Percentiles rank a stretch among this genome's conserved stretches.
Evolutionary conservation across 2,113 vertebrate species (phyloP).

Genomic region (Syrmaticus mikado): DNA sequence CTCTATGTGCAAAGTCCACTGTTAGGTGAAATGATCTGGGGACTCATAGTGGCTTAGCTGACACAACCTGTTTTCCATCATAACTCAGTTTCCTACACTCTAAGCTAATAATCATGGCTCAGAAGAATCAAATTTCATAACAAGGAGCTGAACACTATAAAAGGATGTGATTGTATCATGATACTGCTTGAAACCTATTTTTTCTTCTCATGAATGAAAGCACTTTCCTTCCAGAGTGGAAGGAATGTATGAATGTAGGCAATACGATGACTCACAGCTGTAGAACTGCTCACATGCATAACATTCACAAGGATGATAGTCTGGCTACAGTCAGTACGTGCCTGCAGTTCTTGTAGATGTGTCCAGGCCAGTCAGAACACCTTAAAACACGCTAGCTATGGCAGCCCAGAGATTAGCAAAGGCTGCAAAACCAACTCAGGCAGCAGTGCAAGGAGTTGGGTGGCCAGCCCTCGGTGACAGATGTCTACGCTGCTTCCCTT

Average conservation of each 20-base stretch:
- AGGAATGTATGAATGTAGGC: slow-evolving; percentile 47
- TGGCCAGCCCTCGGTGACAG: neutral
- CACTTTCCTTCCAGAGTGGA: neutral
- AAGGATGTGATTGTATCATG: slow-evolving; percentile 10
- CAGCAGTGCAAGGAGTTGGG: neutral
- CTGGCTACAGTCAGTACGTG: neutral
- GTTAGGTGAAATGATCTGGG: neutral
- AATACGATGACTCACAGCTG: slow-evolving; percentile 61
- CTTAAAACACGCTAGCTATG: rapidly evolving
- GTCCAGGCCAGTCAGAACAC: neutral
- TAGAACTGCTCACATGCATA: slow-evolving; percentile 19
- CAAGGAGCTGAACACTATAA: neutral
- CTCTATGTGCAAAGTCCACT: neutral
- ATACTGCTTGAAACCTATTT: slow-evolving; percentile 27
- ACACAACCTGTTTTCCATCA: neutral
- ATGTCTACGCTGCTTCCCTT: neutral
- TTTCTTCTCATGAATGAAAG: slow-evolving; percentile 55
- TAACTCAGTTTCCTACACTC: neutral
- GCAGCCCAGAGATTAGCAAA: rapidly evolving
- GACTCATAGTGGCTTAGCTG: neutral
- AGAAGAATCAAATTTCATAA: slow-evolving; percentile 33
- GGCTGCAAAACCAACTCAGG: neutral
- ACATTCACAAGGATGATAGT: neutral
- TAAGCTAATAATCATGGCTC: neutral
- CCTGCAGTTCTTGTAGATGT: neutral